Conservation (phyloP, 2,888 invertebrate genomes). For the Brachylomia viminalis region DNA sequence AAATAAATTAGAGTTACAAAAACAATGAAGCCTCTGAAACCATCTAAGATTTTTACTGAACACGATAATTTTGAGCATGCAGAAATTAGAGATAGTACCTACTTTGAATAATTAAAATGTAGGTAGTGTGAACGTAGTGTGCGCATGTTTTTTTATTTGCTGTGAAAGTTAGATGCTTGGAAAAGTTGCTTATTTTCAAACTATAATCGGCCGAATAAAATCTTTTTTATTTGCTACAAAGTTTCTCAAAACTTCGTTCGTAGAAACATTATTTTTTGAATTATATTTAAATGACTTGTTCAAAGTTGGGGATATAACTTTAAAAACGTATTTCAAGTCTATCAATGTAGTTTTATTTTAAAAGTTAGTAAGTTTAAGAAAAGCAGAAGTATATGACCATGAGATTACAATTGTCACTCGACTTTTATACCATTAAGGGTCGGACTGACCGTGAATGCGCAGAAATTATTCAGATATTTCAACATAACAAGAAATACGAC, state of each 20-base stretch:
- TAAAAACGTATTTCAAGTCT: constrained; percentile 18
- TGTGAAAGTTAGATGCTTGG: not conserved
- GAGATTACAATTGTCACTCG: not conserved
- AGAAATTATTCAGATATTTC: constrained; percentile 17
- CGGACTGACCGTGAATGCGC: constrained; percentile 17
- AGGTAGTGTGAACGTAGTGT: no score
- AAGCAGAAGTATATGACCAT: not conserved
- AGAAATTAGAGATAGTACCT: no score
- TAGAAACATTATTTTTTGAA: constrained; percentile 10
- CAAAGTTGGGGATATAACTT: constrained; percentile 27
- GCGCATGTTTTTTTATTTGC: constrained; percentile 28
- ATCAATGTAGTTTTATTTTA: constrained; percentile 10
- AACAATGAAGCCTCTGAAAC: no score
- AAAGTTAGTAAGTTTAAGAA: constrained; percentile 15
- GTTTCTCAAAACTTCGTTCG: not conserved
- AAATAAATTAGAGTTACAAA: no score
- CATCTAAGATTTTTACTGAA: no score
- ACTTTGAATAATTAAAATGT: no score
- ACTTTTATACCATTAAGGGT: constrained; percentile 27
- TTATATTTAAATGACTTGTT: constrained; percentile 30
- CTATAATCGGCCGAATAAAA: constrained; percentile 29
- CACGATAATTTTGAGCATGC: no score
- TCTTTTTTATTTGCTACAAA: constrained; percentile 28
- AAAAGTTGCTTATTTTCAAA: constrained; percentile 28
- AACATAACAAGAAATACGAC: constrained; percentile 40